A percentile compares a stretch with the other conserved stretches of the same genome.
Evolutionary conservation across 2,797 vertebrate genomes (phyloP).

Genomic region (Allobates femoralis): DNA sequence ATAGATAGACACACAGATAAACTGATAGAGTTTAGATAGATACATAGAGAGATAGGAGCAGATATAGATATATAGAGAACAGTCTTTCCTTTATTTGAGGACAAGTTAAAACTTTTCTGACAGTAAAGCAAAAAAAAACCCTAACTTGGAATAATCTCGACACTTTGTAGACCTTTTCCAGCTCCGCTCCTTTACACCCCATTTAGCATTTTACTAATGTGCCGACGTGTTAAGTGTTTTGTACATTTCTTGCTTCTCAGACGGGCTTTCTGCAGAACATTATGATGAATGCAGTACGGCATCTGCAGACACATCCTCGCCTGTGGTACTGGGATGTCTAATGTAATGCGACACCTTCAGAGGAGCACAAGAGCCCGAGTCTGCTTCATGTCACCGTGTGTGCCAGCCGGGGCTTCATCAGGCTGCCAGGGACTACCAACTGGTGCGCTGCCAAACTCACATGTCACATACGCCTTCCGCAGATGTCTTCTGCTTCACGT

Average conservation of each 20-base stretch:
- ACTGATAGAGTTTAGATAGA: background rate
- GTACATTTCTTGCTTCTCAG: background rate
- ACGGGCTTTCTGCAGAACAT: background rate
- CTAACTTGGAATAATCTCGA: conserved; percentile 24
- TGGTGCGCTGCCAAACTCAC: conserved; percentile 56
- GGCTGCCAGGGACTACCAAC: accelerated
- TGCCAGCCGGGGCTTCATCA: background rate
- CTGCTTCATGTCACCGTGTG: background rate
- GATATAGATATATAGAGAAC: background rate
- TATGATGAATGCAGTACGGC: conserved; percentile 50
- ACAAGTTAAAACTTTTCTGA: conserved; percentile 19
- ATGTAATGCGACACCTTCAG: conserved; percentile 18
- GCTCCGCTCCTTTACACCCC: conserved; percentile 40
- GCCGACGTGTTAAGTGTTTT: conserved; percentile 42
- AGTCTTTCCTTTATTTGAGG: background rate
- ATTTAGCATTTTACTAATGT: conserved; percentile 48
- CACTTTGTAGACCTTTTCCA: conserved; percentile 31
- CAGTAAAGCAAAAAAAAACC: conserved; percentile 25
- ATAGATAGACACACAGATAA: conserved; percentile 4
- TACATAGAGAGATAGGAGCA: background rate
- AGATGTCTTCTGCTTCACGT: conserved; percentile 57
- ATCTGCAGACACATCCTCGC: background rate
- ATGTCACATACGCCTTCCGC: conserved; percentile 65
- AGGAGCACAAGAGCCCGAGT: conserved; percentile 42
- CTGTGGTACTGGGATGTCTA: background rate